phyloP scores from a whole-genome alignment of 2,888 invertebrate species.

The Tenthredo mesomela region DNA sequence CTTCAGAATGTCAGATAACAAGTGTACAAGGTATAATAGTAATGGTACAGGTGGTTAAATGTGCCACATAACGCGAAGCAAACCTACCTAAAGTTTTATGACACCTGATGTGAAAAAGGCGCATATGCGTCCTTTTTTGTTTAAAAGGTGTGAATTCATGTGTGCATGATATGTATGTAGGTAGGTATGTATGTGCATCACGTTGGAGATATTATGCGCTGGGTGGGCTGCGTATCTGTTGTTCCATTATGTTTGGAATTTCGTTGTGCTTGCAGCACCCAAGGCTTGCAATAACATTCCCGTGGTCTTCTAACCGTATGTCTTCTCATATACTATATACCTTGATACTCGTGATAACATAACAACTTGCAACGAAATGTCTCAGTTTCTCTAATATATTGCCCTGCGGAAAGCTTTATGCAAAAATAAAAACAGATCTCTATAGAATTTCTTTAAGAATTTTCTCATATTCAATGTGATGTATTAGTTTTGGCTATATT shows the following conservation, averaged over 20 bases:
- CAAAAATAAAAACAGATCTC: too few species aligned
- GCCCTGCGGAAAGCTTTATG: not conserved
- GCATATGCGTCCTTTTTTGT: slow-evolving; percentile 3
- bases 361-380: not conserved
- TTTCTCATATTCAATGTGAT: too few species aligned
- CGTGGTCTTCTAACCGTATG: slow-evolving; percentile 4
- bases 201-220: slow-evolving; percentile 8
- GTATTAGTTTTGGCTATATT: too few species aligned
- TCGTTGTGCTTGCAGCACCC: slow-evolving; percentile 60
- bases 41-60: not conserved
- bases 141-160: not conserved
- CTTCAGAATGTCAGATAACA: too few species aligned
- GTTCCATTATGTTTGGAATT: slow-evolving; percentile 65
- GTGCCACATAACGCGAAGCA: too few species aligned
- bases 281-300: slow-evolving; percentile 65
- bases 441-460: too few species aligned
- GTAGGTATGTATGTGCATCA: not conserved
- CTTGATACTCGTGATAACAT: slow-evolving; percentile 14
- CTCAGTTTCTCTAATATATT: not conserved
- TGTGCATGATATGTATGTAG: not conserved
- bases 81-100: too few species aligned
- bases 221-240: slow-evolving; percentile 35
- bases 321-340: not conserved
- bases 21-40: not conserved
- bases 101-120: not conserved